Evolutionary conservation across 2,113 vertebrate species (phyloP), one percentile per base, ranked within the genome.

Genomic region (Calyptomena viridis): DNA sequence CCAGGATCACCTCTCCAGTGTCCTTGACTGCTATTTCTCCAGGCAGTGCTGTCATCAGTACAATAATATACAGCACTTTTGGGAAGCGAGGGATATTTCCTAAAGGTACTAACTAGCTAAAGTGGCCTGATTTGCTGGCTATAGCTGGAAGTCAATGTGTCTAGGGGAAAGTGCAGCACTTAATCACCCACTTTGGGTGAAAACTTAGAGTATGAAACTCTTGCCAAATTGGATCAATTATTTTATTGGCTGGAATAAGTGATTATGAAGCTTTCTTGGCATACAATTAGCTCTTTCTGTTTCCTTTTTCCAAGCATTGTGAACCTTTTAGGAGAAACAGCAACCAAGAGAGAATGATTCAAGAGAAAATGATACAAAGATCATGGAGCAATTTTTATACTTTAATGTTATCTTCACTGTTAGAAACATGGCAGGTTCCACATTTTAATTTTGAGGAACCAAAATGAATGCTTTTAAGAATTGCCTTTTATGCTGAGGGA

Each of bases 221-320:
- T 95, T 91, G 91, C 91, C 93, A 95, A 90, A 71, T 89, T 67
- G 67, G 69, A 95, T 93, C 76, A 74, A 95, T 95, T 92, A 93
- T 89, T 87, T 96, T 90, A 95, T 93, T 93, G 85, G 53, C 88
- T 85, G 74, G 80, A 94, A 94, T 71, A 90, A 92, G 63, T 50
- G 78, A 88, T 93, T 87, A 80, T 89, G 67, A 90, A 75, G 90
- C 59, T 94, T 89, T 94, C 83, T 91, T 85, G 95, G 91, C 89
- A 49, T 69, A 75, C 35, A 84, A 24, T 90, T 85, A 83, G 40
- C 27, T 84, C 64, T 86, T 73, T 92, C 55, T 82, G 8, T 72
- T 94, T 84, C 75, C 30, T 84, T 93, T 71, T 91, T 71, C 66
- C 69, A 95, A 84, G 79, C 73, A 75, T 28, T 85, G 37, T 0